Base-by-base conservation (phyloP, 2,797 vertebrate species). In the Fistularia commersonii region DNA sequence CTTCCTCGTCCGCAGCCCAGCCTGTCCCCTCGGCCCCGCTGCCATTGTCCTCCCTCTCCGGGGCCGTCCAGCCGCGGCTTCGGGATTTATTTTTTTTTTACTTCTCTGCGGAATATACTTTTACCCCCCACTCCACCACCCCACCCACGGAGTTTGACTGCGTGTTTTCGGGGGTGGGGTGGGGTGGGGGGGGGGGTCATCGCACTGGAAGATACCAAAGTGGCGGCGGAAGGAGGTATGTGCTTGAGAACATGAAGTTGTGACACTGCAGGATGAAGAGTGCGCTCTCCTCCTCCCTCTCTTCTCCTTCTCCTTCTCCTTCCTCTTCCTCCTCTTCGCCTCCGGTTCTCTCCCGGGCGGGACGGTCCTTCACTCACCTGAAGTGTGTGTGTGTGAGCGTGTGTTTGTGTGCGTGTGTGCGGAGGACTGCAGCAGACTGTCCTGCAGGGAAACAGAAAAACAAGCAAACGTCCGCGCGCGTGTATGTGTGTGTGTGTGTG, bases 211-310 rank as follows among this genome's bases (percentile, higher is more conserved):
- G 76, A 68, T 49, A 81, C 72, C 88, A 87, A 85, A 88, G 89
- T 89, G 89, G 89, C 90, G 81, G 81, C 82, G 64, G 76, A 75
- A 84, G 75, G 84, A 81, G 87, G 89, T 91, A 86, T 23, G 87
- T 87, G 69, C 45, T 57, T n/a, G 47, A 9, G 6, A 54, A 72
- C 64, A 36, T 44, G 12, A 72, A 79, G 61, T 77, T 79, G 50
- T 41, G 71, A 74, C 56, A 23, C 23, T 23, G 23, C 23, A 23
- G 23, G 23, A 23, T 23, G 23, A 23, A 23, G 23, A 23, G 23
- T 4, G 23, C 23, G 23, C 23, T 23, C 23, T 4, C 4, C 23
- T 23, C 23, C 23, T 23, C 23, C 23, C 4, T 4, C 4, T 23
- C 23, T 23, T 4, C 23, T 23, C 23, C 23, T 23, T 23, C 23